Percentiles rank a stretch among this genome's conserved stretches.
Conservation (phyloP, 2,888 invertebrate species). For the Leptogaster cylindrica region DNA sequence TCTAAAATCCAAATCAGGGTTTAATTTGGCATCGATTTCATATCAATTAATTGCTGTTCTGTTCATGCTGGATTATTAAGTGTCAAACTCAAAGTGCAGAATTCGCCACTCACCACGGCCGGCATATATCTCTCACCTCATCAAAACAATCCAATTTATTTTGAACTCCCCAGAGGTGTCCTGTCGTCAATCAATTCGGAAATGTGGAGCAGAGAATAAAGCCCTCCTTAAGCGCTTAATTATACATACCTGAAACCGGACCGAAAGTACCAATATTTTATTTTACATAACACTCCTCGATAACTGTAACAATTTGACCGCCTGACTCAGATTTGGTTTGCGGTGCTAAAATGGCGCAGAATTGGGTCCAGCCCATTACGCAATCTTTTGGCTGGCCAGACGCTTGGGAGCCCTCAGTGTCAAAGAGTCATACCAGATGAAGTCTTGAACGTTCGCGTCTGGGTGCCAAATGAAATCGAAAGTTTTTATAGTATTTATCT, state of each 20-base stretch:
- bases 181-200: too few species aligned
- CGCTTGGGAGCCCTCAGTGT: slow-evolving; percentile 24
- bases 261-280: not conserved
- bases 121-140: too few species aligned
- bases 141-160: too few species aligned
- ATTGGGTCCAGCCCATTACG: slow-evolving; percentile 17
- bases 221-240: too few species aligned
- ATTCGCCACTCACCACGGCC: too few species aligned
- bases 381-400: slow-evolving; percentile 30
- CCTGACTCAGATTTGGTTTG: not conserved
- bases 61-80: too few species aligned
- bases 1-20: too few species aligned
- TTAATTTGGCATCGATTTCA: too few species aligned
- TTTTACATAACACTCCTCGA: slow-evolving; percentile 8
- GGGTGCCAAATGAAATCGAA: slow-evolving; percentile 27
- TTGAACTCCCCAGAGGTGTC: too few species aligned
- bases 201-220: too few species aligned
- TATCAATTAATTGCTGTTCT: too few species aligned
- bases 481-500: slow-evolving; percentile 14
- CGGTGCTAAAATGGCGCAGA: slow-evolving; percentile 2
- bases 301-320: slow-evolving; percentile 9
- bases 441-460: not conserved
- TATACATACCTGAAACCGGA: slow-evolving; percentile 5
- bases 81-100: too few species aligned
- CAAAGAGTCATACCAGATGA: slow-evolving; percentile 16